Conservation (phyloP, 2,113 vertebrate species). For the Fregetta grallaria region DNA sequence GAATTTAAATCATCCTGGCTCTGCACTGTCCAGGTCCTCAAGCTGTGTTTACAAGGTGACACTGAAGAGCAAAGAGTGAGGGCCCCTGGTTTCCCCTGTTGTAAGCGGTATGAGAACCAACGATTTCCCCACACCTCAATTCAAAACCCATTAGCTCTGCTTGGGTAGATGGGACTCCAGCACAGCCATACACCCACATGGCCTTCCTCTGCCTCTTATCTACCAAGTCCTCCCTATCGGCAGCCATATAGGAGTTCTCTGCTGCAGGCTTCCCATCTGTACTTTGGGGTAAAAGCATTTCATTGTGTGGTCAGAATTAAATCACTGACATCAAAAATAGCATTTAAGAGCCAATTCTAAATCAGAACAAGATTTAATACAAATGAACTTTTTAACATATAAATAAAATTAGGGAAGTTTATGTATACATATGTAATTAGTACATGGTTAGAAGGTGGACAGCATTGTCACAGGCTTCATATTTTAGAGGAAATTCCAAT, state of each 20-base stretch:
- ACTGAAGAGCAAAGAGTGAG: background rate
- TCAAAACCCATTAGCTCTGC: background rate
- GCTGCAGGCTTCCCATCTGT: background rate
- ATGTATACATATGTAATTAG: background rate
- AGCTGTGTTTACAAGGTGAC: background rate
- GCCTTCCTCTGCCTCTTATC: background rate
- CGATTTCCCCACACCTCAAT: rapidly evolving
- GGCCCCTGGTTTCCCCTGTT: background rate
- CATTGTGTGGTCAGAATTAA: background rate
- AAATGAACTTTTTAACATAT: background rate
- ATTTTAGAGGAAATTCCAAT: background rate
- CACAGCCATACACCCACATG: background rate
- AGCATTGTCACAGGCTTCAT: background rate
- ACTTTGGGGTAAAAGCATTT: background rate
- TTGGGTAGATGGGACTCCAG: background rate
- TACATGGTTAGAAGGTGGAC: background rate
- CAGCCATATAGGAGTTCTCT: background rate
- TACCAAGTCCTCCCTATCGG: background rate
- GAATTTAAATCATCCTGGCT: background rate
- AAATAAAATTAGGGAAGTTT: background rate
- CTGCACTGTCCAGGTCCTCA: background rate
- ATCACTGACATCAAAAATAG: background rate
- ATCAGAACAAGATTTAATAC: background rate
- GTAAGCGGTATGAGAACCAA: background rate
- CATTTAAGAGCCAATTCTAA: background rate